phyloP scores from a whole-genome alignment of 2,113 vertebrate genomes.

The Rhinopomastus cyanomelas region DNA sequence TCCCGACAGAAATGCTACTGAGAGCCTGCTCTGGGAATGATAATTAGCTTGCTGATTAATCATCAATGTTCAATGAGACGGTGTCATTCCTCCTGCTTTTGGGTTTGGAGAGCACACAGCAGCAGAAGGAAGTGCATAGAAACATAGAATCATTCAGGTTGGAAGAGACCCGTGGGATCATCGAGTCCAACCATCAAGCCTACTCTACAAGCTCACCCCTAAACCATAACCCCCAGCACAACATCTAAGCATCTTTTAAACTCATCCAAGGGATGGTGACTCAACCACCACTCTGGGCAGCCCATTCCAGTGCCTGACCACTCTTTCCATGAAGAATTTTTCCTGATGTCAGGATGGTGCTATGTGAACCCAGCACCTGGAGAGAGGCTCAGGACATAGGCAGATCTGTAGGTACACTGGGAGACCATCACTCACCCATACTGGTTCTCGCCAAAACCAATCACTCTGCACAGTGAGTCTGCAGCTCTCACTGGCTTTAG shows the following conservation, averaged over 20 bases:
- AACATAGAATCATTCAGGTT: no score
- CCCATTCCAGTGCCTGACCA: no score
- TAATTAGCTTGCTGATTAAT: background rate
- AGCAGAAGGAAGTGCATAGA: background rate
- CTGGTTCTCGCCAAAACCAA: background rate
- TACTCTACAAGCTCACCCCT: no score
- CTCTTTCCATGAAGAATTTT: no score
- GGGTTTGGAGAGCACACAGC: background rate
- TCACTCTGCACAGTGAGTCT: background rate
- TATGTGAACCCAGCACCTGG: background rate
- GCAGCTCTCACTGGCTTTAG: background rate
- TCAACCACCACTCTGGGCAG: no score
- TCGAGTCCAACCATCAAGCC: no score
- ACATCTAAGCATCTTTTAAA: no score
- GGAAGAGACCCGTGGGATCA: no score
- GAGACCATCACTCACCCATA: background rate
- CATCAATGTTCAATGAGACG: background rate
- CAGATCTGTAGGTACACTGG: background rate
- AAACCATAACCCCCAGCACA: no score
- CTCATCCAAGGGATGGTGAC: no score
- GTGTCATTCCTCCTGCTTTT: background rate
- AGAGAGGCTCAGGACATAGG: background rate
- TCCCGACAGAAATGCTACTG: background rate
- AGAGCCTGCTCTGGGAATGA: background rate
- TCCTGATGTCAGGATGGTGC: fast-evolving